phyloP scores from a whole-genome alignment of 53 echinoderm and acorn worm species.

The Henricia sp. region DNA sequence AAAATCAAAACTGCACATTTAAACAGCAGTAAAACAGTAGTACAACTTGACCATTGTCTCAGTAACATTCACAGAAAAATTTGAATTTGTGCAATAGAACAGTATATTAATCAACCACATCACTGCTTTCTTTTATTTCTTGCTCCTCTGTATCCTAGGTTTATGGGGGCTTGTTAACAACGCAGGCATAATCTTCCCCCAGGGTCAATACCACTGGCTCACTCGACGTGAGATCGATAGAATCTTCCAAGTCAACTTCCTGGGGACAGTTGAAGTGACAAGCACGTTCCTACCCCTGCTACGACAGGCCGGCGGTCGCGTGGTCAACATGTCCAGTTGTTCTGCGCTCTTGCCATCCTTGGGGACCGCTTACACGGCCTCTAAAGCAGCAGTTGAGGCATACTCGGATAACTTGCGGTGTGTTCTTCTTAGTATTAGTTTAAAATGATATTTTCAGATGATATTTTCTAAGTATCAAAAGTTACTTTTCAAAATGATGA shows the following conservation, averaged over 20 bases:
- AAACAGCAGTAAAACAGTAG: too few relatives aligned
- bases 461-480: too few relatives aligned
- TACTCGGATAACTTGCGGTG: conserved; percentile 30
- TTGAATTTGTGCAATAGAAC: too few relatives aligned
- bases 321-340: conserved; percentile 33
- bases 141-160: background rate
- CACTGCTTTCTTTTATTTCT: too few relatives aligned
- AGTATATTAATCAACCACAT: too few relatives aligned
- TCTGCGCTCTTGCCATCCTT: background rate
- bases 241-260: conserved; percentile 25
- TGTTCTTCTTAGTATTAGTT: too few relatives aligned
- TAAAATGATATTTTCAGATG: too few relatives aligned
- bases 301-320: background rate
- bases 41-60: too few relatives aligned
- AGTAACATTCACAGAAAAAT: too few relatives aligned
- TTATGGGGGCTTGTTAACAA: conserved; percentile 51
- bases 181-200: conserved; percentile 16
- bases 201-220: background rate
- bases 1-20: too few relatives aligned
- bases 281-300: conserved; percentile 23
- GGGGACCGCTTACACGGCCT: background rate
- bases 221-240: background rate
- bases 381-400: conserved; percentile 21
- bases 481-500: too few relatives aligned
- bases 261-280: conserved; percentile 24